Percentiles rank a stretch among this genome's conserved stretches.
phyloP scores from a whole-genome alignment of 2,888 invertebrate species.

The Folsomia candida region DNA sequence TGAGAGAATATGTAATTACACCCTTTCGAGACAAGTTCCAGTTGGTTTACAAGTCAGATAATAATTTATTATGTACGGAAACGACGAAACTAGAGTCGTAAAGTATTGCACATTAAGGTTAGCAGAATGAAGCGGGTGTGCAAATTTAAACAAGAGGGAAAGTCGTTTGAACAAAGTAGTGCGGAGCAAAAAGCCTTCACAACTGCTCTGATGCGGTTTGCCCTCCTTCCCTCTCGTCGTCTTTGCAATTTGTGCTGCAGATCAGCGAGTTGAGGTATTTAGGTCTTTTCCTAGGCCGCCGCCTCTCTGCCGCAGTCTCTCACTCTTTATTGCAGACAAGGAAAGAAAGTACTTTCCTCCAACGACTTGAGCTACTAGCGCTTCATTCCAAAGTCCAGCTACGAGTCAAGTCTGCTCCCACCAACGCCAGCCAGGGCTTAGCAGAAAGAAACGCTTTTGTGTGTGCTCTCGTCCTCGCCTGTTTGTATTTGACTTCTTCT shows the following conservation, averaged over 20 bases:
- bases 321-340: too few relatives aligned
- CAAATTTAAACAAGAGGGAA: background rate
- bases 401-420: too few relatives aligned
- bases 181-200: background rate
- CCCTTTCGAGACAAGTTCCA: too few relatives aligned
- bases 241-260: background rate
- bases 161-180: background rate
- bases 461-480: background rate
- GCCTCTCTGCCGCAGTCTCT: background rate
- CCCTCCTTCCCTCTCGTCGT: background rate
- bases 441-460: too few relatives aligned
- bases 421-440: slow-evolving; percentile 7
- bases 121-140: background rate
- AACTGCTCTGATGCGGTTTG: background rate
- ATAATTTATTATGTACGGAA: background rate
- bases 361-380: too few relatives aligned
- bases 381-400: background rate
- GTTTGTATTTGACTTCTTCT: background rate
- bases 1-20: too few relatives aligned
- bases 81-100: background rate
- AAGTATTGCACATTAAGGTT: background rate
- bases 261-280: background rate
- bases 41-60: too few relatives aligned
- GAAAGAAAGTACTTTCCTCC: background rate
- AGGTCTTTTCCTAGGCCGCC: background rate